phyloP scores from a whole-genome alignment of 35 echinoderm and acorn worm genomes.

The Apostichopus californicus region DNA sequence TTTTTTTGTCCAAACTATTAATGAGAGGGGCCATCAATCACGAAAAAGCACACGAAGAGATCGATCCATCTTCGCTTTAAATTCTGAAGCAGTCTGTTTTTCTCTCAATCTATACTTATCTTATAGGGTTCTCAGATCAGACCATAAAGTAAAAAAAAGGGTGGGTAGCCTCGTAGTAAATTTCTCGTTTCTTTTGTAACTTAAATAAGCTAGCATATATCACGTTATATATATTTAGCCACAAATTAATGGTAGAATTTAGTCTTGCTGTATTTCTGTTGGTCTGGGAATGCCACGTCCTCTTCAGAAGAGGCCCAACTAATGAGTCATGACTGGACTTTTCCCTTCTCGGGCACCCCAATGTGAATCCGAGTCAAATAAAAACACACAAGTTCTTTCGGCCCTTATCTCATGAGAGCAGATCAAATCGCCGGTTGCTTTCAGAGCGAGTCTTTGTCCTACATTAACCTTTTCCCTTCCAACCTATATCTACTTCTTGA shows the following conservation, averaged over 20 bases:
- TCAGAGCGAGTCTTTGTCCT: neutral
- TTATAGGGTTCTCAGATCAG: neutral
- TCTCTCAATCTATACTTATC: neutral
- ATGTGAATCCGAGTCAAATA: neutral
- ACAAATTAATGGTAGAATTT: neutral
- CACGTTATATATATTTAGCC: neutral
- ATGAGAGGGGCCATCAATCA: neutral
- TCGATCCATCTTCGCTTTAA: neutral
- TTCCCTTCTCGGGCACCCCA: neutral
- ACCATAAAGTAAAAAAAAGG: neutral
- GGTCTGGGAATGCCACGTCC: neutral
- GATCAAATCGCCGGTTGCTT: conserved; percentile 22
- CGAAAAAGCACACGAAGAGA: neutral
- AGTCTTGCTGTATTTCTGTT: neutral
- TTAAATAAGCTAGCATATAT: neutral
- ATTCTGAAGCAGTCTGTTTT: neutral
- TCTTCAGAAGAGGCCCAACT: neutral
- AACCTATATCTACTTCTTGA: neutral
- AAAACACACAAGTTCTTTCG: neutral
- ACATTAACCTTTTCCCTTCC: neutral
- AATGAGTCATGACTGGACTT: neutral
- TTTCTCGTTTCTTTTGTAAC: neutral
- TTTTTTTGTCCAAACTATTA: neutral
- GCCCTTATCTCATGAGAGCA: conserved; percentile 17
- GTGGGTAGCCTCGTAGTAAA: neutral